These are phyloP conservation scores for Pampus argenteus DNA, from an alignment of 2,797 vertebrate genomes.

Conservation along the genomic window DNA sequence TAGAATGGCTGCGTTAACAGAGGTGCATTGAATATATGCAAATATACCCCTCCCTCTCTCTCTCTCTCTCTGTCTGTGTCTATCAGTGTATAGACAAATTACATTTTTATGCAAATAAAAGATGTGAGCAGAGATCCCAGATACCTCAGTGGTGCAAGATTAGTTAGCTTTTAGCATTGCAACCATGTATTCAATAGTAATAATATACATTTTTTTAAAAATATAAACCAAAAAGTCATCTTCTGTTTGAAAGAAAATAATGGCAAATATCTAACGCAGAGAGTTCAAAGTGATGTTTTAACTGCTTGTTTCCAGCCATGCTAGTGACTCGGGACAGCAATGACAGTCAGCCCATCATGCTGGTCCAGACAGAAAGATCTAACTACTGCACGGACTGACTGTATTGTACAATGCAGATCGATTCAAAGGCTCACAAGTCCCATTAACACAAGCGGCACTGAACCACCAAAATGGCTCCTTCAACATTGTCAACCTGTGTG, in stretches of 20 bases:
- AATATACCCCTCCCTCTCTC: conserved; percentile 46
- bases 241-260: background rate
- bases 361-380: background rate
- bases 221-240: background rate
- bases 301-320: too few species aligned
- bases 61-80: conserved; percentile 33
- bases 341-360: background rate
- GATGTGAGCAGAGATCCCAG: conserved; percentile 7
- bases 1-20: conserved; percentile 51
- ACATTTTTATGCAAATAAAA: conserved; percentile 47
- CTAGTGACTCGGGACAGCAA: background rate
- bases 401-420: background rate
- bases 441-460: background rate
- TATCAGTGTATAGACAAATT: conserved; percentile 52
- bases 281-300: background rate
- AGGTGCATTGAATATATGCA: conserved; percentile 67
- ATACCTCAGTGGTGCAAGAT: background rate
- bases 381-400: background rate
- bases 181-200: too few species aligned
- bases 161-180: conserved; percentile 1
- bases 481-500: conserved; percentile 12
- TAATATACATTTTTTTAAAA: too few species aligned
- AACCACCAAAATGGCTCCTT: background rate
- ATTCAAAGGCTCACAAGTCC: background rate
- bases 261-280: background rate